phyloP scores from a whole-genome alignment of 2,113 vertebrate species.

The Aegithalos caudatus region DNA sequence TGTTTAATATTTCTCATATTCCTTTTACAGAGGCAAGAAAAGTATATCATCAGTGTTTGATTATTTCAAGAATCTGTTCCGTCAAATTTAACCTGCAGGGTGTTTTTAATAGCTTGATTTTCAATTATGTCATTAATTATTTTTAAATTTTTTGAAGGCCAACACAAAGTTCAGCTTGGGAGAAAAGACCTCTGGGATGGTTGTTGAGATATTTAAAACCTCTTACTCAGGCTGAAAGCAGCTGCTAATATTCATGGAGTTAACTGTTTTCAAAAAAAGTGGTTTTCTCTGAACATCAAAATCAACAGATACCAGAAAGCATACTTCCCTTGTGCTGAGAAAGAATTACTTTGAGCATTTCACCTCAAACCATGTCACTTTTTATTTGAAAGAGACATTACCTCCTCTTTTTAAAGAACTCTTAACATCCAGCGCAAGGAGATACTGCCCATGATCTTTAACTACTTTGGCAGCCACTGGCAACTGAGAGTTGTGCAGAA shows the following conservation, averaged over 20 bases:
- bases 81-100: neutral
- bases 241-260: neutral
- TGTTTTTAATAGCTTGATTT: neutral
- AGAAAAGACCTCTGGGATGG: neutral
- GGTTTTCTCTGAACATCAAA: neutral
- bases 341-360: neutral
- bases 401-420: neutral
- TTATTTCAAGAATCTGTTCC: neutral
- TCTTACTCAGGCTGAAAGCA: neutral
- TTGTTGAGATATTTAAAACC: neutral
- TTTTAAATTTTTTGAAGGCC: neutral
- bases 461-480: neutral
- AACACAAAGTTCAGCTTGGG: neutral
- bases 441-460: neutral
- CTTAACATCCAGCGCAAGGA: neutral
- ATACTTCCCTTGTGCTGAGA: neutral
- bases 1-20: neutral
- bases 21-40: neutral
- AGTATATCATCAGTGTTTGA: neutral
- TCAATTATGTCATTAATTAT: neutral
- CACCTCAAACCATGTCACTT: neutral
- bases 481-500: neutral
- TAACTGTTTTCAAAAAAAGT: neutral
- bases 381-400: neutral
- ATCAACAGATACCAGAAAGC: neutral